phyloP scores from a whole-genome alignment of 2,113 vertebrate species.

The Callocephalon fimbriatum region DNA sequence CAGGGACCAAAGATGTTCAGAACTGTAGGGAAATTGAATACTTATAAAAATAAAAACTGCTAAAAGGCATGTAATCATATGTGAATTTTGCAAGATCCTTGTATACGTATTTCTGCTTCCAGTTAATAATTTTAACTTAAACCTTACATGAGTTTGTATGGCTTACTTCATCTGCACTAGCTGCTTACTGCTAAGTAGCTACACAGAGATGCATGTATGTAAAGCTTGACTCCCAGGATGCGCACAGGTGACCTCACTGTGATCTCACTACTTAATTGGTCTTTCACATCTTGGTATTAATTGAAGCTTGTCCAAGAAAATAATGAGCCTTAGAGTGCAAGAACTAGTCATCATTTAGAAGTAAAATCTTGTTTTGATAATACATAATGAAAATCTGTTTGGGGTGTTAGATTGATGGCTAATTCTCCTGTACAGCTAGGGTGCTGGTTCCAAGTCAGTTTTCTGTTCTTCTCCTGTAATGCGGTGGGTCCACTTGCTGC shows the following conservation, averaged over 20 bases:
- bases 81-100: background rate
- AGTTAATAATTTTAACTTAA: background rate
- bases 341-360: background rate
- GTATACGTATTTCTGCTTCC: background rate
- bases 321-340: background rate
- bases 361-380: background rate
- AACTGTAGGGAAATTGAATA: background rate
- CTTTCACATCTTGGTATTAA: background rate
- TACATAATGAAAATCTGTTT: background rate
- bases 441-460: background rate
- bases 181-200: background rate
- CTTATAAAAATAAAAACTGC: background rate
- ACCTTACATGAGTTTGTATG: background rate
- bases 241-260: background rate
- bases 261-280: background rate
- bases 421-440: background rate
- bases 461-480: background rate
- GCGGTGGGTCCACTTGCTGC: background rate
- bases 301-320: background rate
- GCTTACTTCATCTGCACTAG: background rate
- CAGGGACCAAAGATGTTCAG: background rate
- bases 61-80: background rate
- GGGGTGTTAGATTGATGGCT: background rate
- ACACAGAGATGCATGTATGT: accelerated
- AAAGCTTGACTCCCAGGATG: background rate